A percentile compares a stretch with the other conserved stretches of the same genome.
Conservation (phyloP, 2,797 vertebrate genomes). For the Carcharodon carcharias region DNA sequence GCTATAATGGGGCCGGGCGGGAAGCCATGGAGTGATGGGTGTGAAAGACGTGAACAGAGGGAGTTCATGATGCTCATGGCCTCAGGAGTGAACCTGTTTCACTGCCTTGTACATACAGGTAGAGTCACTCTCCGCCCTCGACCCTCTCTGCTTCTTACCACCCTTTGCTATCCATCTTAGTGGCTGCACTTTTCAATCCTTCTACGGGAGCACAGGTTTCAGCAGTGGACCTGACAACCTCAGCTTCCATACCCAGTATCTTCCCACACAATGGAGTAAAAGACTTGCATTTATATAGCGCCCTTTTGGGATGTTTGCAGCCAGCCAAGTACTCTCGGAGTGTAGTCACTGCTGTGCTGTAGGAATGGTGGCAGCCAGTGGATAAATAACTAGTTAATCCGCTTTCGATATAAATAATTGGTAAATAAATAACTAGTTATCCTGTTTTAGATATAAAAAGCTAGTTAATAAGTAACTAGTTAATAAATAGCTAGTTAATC, state of each 20-base stretch:
- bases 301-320: no score
- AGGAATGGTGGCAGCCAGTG: neutral
- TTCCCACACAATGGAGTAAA: no score
- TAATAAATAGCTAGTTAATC: no score
- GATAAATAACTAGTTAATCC: neutral
- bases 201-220: neutral
- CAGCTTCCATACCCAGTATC: neutral
- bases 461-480: no score
- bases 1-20: neutral
- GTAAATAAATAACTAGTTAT: neutral
- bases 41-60: neutral
- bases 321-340: no score
- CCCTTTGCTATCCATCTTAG: neutral
- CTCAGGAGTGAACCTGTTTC: neutral
- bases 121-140: no score
- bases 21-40: neutral
- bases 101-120: neutral
- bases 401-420: neutral
- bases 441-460: neutral
- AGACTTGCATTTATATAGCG: neutral
- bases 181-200: neutral
- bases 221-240: neutral
- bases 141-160: no score
- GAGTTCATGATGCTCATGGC: neutral
- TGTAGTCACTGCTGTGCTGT: neutral